These are phyloP conservation scores for Eumerus sabulonum DNA, from an alignment of 2,888 invertebrate species.

Conservation along the genomic window DNA sequence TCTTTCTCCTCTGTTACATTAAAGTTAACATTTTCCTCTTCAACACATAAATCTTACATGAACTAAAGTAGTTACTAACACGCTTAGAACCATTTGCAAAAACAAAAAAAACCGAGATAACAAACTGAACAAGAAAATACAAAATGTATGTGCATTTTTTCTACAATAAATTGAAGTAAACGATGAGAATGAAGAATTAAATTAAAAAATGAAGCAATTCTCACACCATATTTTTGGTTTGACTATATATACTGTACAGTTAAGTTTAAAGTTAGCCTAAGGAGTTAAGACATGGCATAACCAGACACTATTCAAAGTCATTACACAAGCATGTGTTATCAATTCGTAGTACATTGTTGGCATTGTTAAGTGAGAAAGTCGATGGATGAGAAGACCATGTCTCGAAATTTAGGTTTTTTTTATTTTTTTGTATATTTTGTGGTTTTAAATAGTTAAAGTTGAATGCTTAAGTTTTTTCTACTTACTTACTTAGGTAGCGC, in stretches of 20 bases:
- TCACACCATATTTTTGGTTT: slow-evolving; percentile 14
- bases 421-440: too few relatives aligned
- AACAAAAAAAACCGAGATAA: slow-evolving; percentile 17
- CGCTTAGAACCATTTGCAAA: slow-evolving; percentile 21
- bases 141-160: slow-evolving; percentile 67
- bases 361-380: too few relatives aligned
- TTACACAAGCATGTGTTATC: too few relatives aligned
- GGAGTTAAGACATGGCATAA: slow-evolving; percentile 30
- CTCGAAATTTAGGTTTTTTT: too few relatives aligned
- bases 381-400: too few relatives aligned
- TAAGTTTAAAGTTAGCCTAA: slow-evolving; percentile 35
- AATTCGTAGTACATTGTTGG: too few relatives aligned
- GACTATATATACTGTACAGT: slow-evolving; percentile 15
- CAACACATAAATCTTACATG: slow-evolving; percentile 79
- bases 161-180: background rate
- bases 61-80: slow-evolving; percentile 37
- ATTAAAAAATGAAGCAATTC: slow-evolving; percentile 16
- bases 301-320: slow-evolving; percentile 20
- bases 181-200: slow-evolving; percentile 10
- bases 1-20: slow-evolving; percentile 77
- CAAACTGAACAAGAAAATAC: slow-evolving; percentile 60
- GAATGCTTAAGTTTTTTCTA: too few relatives aligned
- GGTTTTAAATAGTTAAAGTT: too few relatives aligned
- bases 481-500: too few relatives aligned
- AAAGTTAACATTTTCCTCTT: slow-evolving; percentile 31